Conservation (phyloP, 2,888 invertebrate genomes). For the Caenorhabditis sulstoni region DNA sequence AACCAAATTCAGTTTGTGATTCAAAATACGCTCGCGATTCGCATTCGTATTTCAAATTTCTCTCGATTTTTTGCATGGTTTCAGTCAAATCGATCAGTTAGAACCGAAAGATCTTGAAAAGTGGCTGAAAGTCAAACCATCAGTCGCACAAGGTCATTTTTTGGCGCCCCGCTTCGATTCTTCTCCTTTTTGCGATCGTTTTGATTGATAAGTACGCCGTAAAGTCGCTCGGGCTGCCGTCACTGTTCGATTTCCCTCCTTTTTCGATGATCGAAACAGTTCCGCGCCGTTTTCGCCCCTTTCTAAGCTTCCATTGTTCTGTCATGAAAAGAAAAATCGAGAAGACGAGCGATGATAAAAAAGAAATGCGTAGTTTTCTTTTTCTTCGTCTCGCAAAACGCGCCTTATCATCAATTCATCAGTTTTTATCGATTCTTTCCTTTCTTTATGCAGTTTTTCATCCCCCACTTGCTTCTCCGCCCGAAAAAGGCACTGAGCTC, state of each 20-base stretch:
- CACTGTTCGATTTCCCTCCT: slow-evolving; percentile 5
- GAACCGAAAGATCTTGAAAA: neutral
- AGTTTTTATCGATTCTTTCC: too few relatives aligned
- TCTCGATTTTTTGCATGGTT: neutral
- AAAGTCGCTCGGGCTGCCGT: slow-evolving; percentile 4
- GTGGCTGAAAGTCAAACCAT: neutral
- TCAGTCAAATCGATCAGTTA: neutral
- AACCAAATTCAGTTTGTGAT: neutral
- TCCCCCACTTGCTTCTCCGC: too few relatives aligned
- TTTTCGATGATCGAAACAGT: neutral
- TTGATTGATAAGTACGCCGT: slow-evolving; percentile 13
- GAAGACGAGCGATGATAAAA: slow-evolving; percentile 8
- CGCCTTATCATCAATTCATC: too few relatives aligned
- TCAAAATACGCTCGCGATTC: neutral
- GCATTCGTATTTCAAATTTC: neutral
- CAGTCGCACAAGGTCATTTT: neutral
- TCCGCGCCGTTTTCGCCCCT: neutral
- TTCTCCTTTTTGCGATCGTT: slow-evolving; percentile 6
- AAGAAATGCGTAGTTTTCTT: too few relatives aligned
- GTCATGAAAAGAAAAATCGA: neutral
- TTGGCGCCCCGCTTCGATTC: neutral
- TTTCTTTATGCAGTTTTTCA: too few relatives aligned
- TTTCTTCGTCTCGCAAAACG: too few relatives aligned
- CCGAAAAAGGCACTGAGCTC: too few relatives aligned
- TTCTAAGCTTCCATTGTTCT: neutral